phyloP scores from a whole-genome alignment of 2,113 vertebrate species.

The Saimiri boliviensis region DNA sequence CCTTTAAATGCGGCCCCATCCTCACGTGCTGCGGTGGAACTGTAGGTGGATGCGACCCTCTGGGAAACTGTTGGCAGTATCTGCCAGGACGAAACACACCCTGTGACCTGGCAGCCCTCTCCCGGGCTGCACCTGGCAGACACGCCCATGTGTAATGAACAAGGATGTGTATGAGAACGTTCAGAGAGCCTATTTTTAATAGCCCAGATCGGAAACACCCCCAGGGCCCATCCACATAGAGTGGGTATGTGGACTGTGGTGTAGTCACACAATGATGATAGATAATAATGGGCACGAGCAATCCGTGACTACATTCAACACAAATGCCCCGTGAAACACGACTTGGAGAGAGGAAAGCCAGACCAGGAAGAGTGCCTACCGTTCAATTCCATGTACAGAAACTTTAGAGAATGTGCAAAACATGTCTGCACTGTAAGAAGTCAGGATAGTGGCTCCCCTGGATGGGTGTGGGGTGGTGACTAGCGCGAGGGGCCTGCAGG shows the following conservation, averaged over 20 bases:
- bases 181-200: not conserved
- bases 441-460: not conserved
- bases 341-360: not conserved
- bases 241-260: rapidly evolving
- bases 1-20: not conserved
- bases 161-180: rapidly evolving
- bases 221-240: not conserved
- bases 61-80: not conserved
- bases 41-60: rapidly evolving
- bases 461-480: too few species aligned
- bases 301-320: not conserved
- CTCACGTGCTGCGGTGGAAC: not conserved
- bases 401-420: not conserved
- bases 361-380: rapidly evolving
- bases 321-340: not conserved
- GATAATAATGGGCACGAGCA: not conserved
- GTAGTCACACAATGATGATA: rapidly evolving
- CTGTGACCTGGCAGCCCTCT: not conserved
- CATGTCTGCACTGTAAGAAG: not conserved
- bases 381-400: not conserved
- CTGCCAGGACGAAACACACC: not conserved
- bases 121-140: not conserved
- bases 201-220: not conserved
- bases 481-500: rapidly evolving
- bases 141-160: rapidly evolving